phyloP scores from a whole-genome alignment of 2,113 vertebrate species.

The Alectura lathami region DNA sequence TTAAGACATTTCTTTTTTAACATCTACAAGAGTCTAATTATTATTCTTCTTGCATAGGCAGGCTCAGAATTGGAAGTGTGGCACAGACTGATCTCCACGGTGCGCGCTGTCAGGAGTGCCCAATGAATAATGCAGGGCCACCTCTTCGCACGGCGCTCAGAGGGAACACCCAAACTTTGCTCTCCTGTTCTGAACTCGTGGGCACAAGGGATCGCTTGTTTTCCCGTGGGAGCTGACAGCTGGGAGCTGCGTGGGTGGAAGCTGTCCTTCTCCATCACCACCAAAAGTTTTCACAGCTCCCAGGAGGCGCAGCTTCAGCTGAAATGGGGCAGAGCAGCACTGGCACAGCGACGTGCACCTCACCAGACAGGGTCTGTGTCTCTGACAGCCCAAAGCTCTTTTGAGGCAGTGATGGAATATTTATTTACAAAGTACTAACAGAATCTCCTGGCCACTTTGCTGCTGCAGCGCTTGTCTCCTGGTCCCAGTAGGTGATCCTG shows the following conservation, averaged over 20 bases:
- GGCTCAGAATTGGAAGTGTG: not conserved
- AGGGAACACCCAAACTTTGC: not conserved
- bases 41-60: conserved; percentile 1
- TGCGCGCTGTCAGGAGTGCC: not conserved
- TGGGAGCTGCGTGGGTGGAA: not conserved
- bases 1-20: not conserved
- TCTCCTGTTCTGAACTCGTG: not conserved
- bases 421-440: not conserved
- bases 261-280: not conserved
- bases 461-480: not conserved
- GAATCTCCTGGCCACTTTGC: not conserved
- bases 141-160: not conserved
- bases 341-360: not conserved
- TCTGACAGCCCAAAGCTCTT: not conserved
- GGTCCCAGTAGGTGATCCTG: too few relatives aligned
- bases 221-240: not conserved
- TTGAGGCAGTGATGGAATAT: not conserved
- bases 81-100: not conserved
- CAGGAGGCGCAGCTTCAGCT: not conserved
- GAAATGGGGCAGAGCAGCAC: not conserved
- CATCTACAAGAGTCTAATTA: not conserved
- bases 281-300: not conserved
- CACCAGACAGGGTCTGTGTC: not conserved
- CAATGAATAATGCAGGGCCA: not conserved
- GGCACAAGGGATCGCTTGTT: accelerated